Conservation (phyloP, 1,140 invertebrate genomes). For the Semibalanus balanoides region DNA sequence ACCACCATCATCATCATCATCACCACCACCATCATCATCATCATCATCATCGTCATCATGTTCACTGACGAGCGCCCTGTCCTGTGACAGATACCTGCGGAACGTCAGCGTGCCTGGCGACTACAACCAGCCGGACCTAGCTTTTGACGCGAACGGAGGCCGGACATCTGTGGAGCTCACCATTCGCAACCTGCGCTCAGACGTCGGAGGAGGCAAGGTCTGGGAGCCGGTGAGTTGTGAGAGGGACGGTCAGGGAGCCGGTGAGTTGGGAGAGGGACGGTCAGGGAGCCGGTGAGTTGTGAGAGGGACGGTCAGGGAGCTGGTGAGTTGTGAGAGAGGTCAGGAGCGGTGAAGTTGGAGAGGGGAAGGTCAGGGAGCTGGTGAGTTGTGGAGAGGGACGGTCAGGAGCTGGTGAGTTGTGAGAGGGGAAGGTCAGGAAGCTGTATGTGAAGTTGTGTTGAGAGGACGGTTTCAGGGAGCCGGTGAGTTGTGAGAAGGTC, state of each 20-base stretch:
- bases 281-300: conserved; percentile 5
- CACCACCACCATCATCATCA: conserved; percentile 1
- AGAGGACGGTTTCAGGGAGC: too few relatives aligned
- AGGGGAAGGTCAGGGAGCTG: too few relatives aligned
- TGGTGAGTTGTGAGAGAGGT: too few relatives aligned
- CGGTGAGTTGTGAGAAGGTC: too few relatives aligned
- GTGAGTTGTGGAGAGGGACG: too few relatives aligned
- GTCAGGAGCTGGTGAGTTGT: too few relatives aligned
- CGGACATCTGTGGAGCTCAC: background rate
- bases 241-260: too few relatives aligned
- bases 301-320: too few relatives aligned
- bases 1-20: conserved; percentile 2
- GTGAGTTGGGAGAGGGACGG: background rate
- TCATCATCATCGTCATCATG: conserved; percentile 3
- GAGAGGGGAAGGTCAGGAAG: too few relatives aligned
- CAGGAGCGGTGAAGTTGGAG: conserved; percentile 1
- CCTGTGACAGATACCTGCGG: background rate
- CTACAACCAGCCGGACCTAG: background rate
- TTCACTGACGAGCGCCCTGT: background rate
- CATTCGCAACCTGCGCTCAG: conserved; percentile 1
- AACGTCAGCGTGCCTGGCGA: background rate
- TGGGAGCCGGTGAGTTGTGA: conserved; percentile 7
- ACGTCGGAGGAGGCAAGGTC: background rate
- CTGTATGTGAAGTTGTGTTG: too few relatives aligned
- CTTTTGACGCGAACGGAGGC: background rate